phyloP scores from a whole-genome alignment of 2,888 invertebrate genomes.

The Trypoxylon attenuatum region DNA sequence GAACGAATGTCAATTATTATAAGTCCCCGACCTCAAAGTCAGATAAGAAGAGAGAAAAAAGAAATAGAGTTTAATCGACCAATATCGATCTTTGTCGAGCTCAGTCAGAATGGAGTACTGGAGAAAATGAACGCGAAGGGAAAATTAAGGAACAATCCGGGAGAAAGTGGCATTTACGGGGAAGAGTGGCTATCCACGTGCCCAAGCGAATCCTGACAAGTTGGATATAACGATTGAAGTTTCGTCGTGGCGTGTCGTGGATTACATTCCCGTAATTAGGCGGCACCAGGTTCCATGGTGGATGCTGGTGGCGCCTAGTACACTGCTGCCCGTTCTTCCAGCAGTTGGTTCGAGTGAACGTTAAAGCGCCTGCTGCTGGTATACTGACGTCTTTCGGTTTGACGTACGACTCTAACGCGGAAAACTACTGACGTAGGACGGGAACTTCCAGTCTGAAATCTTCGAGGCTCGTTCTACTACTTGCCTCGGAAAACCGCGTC shows the following conservation, averaged over 20 bases:
- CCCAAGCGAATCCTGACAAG: too few relatives aligned
- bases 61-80: too few relatives aligned
- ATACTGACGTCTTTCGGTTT: slow-evolving; percentile 27
- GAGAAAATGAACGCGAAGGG: too few relatives aligned
- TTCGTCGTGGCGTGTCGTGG: slow-evolving; percentile 54
- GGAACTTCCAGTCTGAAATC: slow-evolving; percentile 7
- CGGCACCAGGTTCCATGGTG: slow-evolving; percentile 40
- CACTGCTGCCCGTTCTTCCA: slow-evolving; percentile 8
- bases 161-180: too few relatives aligned
- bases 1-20: too few relatives aligned
- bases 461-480: too few relatives aligned
- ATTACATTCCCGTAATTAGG: slow-evolving; percentile 57
- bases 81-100: too few relatives aligned
- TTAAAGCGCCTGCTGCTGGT: slow-evolving; percentile 29
- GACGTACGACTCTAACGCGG: slow-evolving; percentile 23
- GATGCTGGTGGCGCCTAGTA: slow-evolving; percentile 13
- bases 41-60: too few relatives aligned
- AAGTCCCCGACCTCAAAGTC: too few relatives aligned
- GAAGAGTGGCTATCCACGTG: too few relatives aligned
- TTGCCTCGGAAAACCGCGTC: not conserved
- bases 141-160: too few relatives aligned
- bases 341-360: slow-evolving; percentile 31
- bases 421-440: slow-evolving; percentile 29
- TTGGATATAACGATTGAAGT: slow-evolving; percentile 68
- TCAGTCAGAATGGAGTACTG: too few relatives aligned